Base-by-base conservation (phyloP, 2,888 invertebrate genomes). In the Drosophila nr. medialis region DNA sequence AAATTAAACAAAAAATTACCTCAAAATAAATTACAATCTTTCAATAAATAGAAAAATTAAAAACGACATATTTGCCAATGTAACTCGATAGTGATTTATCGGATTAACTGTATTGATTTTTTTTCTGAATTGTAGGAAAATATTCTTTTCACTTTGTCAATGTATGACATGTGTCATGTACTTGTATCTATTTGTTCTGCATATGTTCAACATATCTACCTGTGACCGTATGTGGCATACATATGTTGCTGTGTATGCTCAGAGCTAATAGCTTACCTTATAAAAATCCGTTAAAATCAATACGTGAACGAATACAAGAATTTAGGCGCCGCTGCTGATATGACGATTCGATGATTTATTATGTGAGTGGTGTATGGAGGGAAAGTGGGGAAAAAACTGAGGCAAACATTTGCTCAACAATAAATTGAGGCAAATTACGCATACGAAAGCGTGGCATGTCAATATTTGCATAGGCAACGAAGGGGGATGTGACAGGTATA, bases 361-460 rank as follows among this genome's bases (percentile, higher is more conserved):
- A 58, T 66, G 50, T 24, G 29, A 27, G 21, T 55, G 42, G 27
- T n/a, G 30, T 11, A 48, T 45, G 15, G 15, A 18, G 18, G 36
- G 11, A 32, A 21, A 8, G 21, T 51, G 27, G n/a, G n/a, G 61
- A 48, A 36, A 66, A 69, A 55, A 69, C 51, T 56, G 63, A 71
- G 54, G 55, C 68, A 81, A 89, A 86, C 68, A 75, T 73, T 67
- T 64, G 64, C 45, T 7, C 51, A 71, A 69, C 69, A 74, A 87
- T 72, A 80, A 82, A 83, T 85, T 83, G 67, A 71, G 73, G 72
- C 76, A 86, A 86, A 89, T 83, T 86, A 90, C 76, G 81, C 70
- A 86, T 78, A 74, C 75, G 67, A 79, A 75, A 71, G 67, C 71
- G 64, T 53, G 71, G 84, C 74, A 68, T 59, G 75, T 80, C 75